Percentiles rank a stretch among this genome's conserved stretches.
phyloP scores from a whole-genome alignment of 2,113 vertebrate species.

The Pangasianodon hypophthalmus region DNA sequence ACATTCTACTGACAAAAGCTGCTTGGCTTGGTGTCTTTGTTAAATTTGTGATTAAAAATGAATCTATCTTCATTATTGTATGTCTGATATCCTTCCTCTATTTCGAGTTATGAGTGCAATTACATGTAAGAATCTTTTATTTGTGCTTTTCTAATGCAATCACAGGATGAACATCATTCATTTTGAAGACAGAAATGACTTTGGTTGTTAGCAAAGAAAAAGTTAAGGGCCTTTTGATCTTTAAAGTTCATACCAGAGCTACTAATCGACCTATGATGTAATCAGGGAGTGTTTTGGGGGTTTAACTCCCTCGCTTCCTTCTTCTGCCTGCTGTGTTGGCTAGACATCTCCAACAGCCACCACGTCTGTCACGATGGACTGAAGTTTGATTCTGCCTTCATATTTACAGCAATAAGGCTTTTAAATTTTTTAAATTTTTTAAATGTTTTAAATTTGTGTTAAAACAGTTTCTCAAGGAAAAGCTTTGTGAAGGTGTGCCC shows the following conservation, averaged over 20 bases:
- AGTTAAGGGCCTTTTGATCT: not conserved
- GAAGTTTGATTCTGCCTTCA: not conserved
- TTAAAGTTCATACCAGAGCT: not conserved
- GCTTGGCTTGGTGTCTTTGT: constrained; percentile 43
- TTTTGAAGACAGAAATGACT: not conserved
- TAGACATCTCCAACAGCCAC: constrained; percentile 17
- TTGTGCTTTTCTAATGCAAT: not conserved
- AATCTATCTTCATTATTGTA: constrained; percentile 19
- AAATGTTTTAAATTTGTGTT: too few species aligned
- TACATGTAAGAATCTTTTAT: not conserved
- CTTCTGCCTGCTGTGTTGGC: constrained; percentile 44
- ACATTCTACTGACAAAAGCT: constrained; percentile 48
- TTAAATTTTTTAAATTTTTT: too few species aligned
- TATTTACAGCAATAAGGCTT: not conserved
- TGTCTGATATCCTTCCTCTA: not conserved
- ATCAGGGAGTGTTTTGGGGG: not conserved
- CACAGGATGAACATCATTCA: not conserved
- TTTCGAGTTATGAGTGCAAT: constrained; percentile 22
- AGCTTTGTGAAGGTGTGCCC: not conserved
- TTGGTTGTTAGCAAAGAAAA: not conserved
- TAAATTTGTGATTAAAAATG: constrained; percentile 24
- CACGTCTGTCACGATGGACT: constrained; percentile 11
- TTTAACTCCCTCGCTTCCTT: constrained; percentile 7
- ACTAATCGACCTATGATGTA: constrained; percentile 27
- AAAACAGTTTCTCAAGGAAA: too few species aligned